Evolutionary conservation across 1,140 invertebrate genomes (phyloP), one percentile per base, ranked within the genome.

Genomic region (Ganaspis sp.): DNA sequence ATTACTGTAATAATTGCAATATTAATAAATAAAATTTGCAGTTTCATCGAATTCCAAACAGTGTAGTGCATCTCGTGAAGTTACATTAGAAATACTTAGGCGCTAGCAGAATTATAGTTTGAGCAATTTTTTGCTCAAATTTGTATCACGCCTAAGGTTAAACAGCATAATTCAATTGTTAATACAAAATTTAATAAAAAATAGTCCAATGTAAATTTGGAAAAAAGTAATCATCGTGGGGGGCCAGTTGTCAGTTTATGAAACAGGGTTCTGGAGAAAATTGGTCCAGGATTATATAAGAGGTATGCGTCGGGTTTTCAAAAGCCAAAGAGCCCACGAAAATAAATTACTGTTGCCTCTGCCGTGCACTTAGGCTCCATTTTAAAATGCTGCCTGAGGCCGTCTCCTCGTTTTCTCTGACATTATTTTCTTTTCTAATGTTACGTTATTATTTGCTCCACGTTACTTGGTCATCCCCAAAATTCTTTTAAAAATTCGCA

Each of bases 371-470:
- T 64, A 64, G 58, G 0, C 58, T 26, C 12, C 15, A 29, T 64
- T 64, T 29, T 12, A 64, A 64, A 29, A 64, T 64, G 21, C 12
- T 26, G 58, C 58, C 58, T 6, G 21, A 64, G 58, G 58, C 58
- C 0, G 21, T 64, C 58, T 26, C 23, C 58, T 64, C 58, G 58
- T 64, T 64, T 64, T n/a, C 58, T 29, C 29, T 64, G 58, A 64
- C 23, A 26, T 64, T 64, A 12, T 64, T 64, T 64, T 64, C 11
- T 64, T 64, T 64, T 64, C 58, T 64, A 64, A 64, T 64, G 58
- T 64, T 64, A 34, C 58, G 58, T 64, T 64, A 64, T 64, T 64
- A 64, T 64, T 64, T 64, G n/a, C 58, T 26, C 58, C 58, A 64
- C 29, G 58, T 64, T 64, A 64, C 58, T 26, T 64, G 58, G 58